Evolutionary conservation across 1,140 invertebrate species (phyloP).

Genomic region (Drosophila nasuta): DNA sequence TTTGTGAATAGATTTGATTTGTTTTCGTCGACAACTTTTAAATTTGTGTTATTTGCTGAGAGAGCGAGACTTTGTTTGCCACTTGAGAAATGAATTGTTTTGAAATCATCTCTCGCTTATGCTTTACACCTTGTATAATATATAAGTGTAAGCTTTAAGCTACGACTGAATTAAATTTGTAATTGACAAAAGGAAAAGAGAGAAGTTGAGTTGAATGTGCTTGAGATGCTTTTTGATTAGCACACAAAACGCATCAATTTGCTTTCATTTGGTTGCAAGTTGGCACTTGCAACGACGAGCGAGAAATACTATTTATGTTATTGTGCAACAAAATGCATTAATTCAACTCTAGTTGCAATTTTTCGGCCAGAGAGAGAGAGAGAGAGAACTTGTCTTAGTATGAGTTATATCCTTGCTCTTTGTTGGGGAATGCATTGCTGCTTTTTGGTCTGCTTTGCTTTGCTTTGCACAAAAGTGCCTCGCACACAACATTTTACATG

Average conservation of each 20-base stretch:
- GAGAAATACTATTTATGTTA: constrained; percentile 39
- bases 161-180: too few relatives aligned
- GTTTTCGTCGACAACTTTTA: background rate
- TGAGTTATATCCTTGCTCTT: constrained; percentile 15
- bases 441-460: too few relatives aligned
- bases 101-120: too few relatives aligned
- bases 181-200: background rate
- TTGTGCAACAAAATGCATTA: constrained; percentile 75
- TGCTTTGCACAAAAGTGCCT: constrained; percentile 54
- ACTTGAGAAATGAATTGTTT: too few relatives aligned
- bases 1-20: too few relatives aligned
- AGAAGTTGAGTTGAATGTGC: constrained; percentile 6
- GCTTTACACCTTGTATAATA: too few relatives aligned
- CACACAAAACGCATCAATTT: constrained; percentile 24
- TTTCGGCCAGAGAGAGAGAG: constrained; percentile 7
- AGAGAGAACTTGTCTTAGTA: constrained; percentile 5
- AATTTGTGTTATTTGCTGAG: too few relatives aligned
- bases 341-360: constrained; percentile 47
- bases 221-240: constrained; percentile 16
- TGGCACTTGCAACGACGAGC: constrained; percentile 5
- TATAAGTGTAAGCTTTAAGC: too few relatives aligned
- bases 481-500: constrained; percentile 78
- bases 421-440: constrained; percentile 7
- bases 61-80: too few relatives aligned
- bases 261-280: constrained; percentile 15